Percentiles rank a stretch among this genome's conserved stretches.
phyloP scores from a whole-genome alignment of 1,140 invertebrate species.

The Drusus annulatus region DNA sequence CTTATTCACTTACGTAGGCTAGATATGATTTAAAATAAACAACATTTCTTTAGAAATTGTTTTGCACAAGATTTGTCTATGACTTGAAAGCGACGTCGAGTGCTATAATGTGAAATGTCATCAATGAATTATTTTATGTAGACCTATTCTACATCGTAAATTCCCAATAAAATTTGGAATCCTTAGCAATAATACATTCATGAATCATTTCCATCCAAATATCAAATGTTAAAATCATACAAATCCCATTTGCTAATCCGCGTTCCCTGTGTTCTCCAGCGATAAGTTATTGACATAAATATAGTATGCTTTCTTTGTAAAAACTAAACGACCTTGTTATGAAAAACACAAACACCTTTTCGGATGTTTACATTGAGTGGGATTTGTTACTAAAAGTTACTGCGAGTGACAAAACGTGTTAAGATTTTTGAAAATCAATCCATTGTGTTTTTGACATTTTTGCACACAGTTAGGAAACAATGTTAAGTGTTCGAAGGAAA shows the following conservation, averaged over 20 bases:
- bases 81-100: constrained; percentile 25
- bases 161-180: not conserved
- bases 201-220: too few species aligned
- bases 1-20: not conserved
- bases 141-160: constrained; percentile 4
- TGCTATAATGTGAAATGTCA: constrained; percentile 52
- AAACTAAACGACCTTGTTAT: constrained; percentile 54
- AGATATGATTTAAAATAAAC: not conserved
- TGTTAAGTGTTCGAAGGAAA: constrained; percentile 24
- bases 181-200: not conserved
- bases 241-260: not conserved
- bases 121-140: constrained; percentile 36
- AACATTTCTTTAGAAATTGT: constrained; percentile 12
- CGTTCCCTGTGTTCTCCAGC: constrained; percentile 12
- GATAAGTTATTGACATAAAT: constrained; percentile 42
- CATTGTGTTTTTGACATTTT: constrained; percentile 28
- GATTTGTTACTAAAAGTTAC: constrained; percentile 2
- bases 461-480: not conserved
- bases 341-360: constrained; percentile 53
- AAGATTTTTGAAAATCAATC: constrained; percentile 1
- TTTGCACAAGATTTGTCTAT: constrained; percentile 24
- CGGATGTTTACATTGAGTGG: constrained; percentile 47
- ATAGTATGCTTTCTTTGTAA: constrained; percentile 48
- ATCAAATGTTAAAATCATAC: too few species aligned
- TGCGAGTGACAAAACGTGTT: not conserved